Percentiles rank a stretch among this genome's conserved stretches.
Conservation (phyloP, 2,888 invertebrate species). For the Rotaria socialis region DNA sequence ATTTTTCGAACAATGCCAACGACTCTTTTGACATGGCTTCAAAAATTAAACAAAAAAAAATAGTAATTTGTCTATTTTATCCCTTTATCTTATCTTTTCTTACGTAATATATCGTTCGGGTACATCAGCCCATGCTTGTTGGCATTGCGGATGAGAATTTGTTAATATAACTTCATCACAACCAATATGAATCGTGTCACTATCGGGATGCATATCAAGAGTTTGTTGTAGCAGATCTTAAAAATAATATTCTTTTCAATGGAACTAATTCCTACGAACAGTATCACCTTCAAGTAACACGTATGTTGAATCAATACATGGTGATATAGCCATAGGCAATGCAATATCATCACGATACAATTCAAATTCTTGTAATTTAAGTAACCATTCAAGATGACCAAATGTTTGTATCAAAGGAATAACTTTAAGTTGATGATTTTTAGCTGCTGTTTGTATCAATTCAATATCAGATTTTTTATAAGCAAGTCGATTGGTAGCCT, state of each 20-base stretch:
- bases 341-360: conserved; percentile 67
- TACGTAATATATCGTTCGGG: conserved; percentile 9
- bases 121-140: not conserved
- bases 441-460: conserved; percentile 68
- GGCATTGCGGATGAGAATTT: conserved; percentile 38
- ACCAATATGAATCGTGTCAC: conserved; percentile 71
- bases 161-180: conserved; percentile 68
- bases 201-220: conserved; percentile 66
- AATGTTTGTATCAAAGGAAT: conserved; percentile 79
- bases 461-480: conserved; percentile 61
- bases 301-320: conserved; percentile 61
- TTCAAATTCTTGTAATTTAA: conserved; percentile 69
- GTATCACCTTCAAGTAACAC: conserved; percentile 32
- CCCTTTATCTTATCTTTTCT: not conserved
- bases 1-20: conserved; percentile 64
- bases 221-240: conserved; percentile 70
- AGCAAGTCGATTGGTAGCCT: conserved; percentile 67
- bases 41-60: not conserved
- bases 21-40: conserved; percentile 52
- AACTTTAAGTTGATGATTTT: conserved; percentile 66
- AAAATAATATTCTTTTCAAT: conserved; percentile 37
- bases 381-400: conserved; percentile 75
- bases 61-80: not conserved
- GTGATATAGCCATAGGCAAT: conserved; percentile 69
- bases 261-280: conserved; percentile 46